Evolutionary conservation across 2,888 invertebrate genomes (phyloP).

Genomic region (Polymixis flavicincta): DNA sequence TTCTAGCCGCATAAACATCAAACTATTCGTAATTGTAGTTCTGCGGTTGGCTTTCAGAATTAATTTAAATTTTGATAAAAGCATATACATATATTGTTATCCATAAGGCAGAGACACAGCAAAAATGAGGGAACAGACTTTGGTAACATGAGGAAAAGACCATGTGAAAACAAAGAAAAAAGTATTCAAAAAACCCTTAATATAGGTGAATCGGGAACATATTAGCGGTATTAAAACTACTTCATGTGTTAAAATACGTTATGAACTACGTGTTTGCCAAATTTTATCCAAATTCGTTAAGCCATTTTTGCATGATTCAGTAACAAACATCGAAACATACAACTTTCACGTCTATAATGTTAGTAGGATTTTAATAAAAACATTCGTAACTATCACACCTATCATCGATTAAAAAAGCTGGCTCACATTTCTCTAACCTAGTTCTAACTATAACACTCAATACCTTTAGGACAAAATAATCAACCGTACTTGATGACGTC

Average conservation of each 20-base stretch:
- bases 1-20: conserved; percentile 20
- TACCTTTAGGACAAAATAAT: conserved; percentile 12
- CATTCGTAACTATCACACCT: not conserved
- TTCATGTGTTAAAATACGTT: too few species aligned
- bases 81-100: not conserved
- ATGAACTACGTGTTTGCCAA: too few species aligned
- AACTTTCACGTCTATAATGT: too few species aligned
- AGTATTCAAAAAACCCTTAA: not conserved
- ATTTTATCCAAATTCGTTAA: too few species aligned
- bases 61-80: not conserved
- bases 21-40: conserved; percentile 6
- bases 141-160: not conserved
- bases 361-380: not conserved
- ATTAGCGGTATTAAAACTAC: too few species aligned
- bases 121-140: not conserved
- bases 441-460: not conserved
- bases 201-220: too few species aligned
- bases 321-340: too few species aligned
- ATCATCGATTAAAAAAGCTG: not conserved
- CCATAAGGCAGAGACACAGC: not conserved
- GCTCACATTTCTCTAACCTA: not conserved
- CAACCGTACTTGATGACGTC: conserved; percentile 38
- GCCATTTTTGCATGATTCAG: too few species aligned
- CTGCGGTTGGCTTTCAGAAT: not conserved
- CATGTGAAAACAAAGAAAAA: not conserved